A percentile compares a stretch with the other conserved stretches of the same genome.
phyloP scores from a whole-genome alignment of 2,797 vertebrate genomes.

The Austrolebias charrua region DNA sequence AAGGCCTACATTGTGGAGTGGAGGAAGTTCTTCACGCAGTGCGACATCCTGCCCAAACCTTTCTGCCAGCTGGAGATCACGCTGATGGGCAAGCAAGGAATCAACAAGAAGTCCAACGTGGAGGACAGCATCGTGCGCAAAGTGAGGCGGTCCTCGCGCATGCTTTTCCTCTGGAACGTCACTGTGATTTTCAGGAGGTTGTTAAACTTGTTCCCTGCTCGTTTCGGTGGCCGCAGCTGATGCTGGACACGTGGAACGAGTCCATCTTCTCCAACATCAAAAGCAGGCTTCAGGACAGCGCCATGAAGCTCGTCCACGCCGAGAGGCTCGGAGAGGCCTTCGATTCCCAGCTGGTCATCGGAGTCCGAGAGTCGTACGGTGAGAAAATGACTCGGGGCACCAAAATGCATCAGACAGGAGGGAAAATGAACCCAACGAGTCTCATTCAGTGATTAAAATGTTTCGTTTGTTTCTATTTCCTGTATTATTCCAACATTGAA shows the following conservation, averaged over 20 bases:
- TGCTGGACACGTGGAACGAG: slow-evolving; percentile 98
- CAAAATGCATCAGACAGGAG: no score
- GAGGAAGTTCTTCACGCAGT: slow-evolving; percentile 99
- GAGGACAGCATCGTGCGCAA: slow-evolving; percentile 98
- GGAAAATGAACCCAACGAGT: no score
- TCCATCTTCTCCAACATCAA: slow-evolving; percentile 99
- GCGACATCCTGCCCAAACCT: slow-evolving; percentile 96
- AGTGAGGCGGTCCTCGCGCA: slow-evolving; percentile 70
- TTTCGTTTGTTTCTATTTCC: no score
- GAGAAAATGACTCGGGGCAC: slow-evolving; percentile 19
- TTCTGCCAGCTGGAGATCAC: slow-evolving; percentile 98
- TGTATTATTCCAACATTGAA: no score
- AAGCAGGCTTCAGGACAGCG: slow-evolving; percentile 95
- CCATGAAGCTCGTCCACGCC: slow-evolving; percentile 97
- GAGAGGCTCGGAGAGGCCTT: slow-evolving; percentile 96
- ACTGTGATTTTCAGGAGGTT: background rate
- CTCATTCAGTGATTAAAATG: no score
- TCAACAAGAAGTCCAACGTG: slow-evolving; percentile 95
- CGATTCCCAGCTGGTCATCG: slow-evolving; percentile 96
- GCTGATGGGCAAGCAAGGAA: slow-evolving; percentile 88
- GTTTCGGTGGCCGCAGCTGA: slow-evolving; percentile 78
- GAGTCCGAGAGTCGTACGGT: slow-evolving; percentile 97
- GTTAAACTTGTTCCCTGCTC: background rate
- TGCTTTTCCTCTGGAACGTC: background rate
- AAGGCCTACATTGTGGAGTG: slow-evolving; percentile 98